Evolutionary conservation across 2,888 invertebrate species (phyloP).

Genomic region (Pandemis cinnamomeana): DNA sequence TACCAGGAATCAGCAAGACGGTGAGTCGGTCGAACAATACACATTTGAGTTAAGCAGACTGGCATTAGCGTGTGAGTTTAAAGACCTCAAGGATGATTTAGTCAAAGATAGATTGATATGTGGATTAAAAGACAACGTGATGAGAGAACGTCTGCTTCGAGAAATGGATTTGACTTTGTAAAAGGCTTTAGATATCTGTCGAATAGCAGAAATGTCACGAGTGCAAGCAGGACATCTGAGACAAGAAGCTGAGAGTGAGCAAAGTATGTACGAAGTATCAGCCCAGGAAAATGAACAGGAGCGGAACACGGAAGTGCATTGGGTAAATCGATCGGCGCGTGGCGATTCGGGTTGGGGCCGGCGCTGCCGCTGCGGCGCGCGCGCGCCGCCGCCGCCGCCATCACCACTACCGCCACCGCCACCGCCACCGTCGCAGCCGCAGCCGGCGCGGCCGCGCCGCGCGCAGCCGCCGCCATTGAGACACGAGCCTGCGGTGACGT

Average conservation of each 20-base stretch:
- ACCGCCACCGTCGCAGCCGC: not conserved
- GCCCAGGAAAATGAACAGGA: not conserved
- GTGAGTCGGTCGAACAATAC: conserved; percentile 11
- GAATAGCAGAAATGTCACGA: conserved; percentile 2
- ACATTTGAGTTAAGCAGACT: conserved; percentile 1
- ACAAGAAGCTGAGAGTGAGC: not conserved
- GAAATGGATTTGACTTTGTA: not conserved
- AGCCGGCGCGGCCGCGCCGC: not conserved
- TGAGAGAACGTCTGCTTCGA: conserved; percentile 5
- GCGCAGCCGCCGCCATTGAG: not conserved
- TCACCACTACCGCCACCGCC: too few relatives aligned
- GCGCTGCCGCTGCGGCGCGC: conserved; percentile 2
- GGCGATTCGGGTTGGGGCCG: not conserved
- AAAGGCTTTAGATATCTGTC: conserved; percentile 4
- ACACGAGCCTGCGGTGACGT: not conserved
- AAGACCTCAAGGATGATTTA: not conserved
- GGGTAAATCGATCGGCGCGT: not conserved
- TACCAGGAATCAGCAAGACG: not conserved
- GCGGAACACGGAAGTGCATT: not conserved
- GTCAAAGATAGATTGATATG: conserved; percentile 4
- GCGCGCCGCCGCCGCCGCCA: conserved; percentile 1
- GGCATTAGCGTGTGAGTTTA: not conserved
- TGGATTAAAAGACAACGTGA: not conserved
- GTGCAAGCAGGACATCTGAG: not conserved
- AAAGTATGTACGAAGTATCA: not conserved